Base-by-base conservation (phyloP, 1,140 invertebrate genomes). In the Parapsyche elsis region DNA sequence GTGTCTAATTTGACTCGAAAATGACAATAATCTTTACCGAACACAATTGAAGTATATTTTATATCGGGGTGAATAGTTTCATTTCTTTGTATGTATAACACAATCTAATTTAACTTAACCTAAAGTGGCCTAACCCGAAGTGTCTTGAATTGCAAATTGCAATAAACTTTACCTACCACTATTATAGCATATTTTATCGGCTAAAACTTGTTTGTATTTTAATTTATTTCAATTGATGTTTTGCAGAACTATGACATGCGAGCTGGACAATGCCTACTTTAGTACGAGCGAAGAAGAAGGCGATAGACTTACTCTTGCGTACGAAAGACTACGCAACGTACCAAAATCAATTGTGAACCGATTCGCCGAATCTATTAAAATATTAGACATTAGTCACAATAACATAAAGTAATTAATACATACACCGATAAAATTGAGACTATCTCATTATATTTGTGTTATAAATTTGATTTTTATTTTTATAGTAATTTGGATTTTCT, bases 301-400 rank as follows among this genome's bases (percentile, higher is more conserved):
- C 30, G 85, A 87, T 76, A 83, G 89, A 81, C 84, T 92, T 30
- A 91, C 90, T 5, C 84, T 92, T 24, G 90, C 91, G 0, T 91
- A 92, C 85, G 91, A 92, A 86, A 88, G 86, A 45, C 84, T 92
- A 4, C 88, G 88, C 80, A 87, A 88, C 79, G 85, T 92, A 45
- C 92, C 91, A n/a, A 89, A 89, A 81, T 88, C 91, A 23, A 86
- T 93, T 64, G 85, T 91, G 1, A 87, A 90, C n/a, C 87, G 89
- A 82, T 89, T 92, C 82, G 87, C 88, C 16, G 84, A 86, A 45
- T 84, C 87, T 57, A 86, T 92, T 45, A 87, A 87, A 84, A 92
- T 92, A 73, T 85, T 94, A 79, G 93, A 94, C 86, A 90, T 94
- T 44, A 94, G 92, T 85, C 89, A 94, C 81, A 94, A 95, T 85